Base-by-base conservation (phyloP, 2,113 vertebrate genomes). In the Myotis davidii region DNA sequence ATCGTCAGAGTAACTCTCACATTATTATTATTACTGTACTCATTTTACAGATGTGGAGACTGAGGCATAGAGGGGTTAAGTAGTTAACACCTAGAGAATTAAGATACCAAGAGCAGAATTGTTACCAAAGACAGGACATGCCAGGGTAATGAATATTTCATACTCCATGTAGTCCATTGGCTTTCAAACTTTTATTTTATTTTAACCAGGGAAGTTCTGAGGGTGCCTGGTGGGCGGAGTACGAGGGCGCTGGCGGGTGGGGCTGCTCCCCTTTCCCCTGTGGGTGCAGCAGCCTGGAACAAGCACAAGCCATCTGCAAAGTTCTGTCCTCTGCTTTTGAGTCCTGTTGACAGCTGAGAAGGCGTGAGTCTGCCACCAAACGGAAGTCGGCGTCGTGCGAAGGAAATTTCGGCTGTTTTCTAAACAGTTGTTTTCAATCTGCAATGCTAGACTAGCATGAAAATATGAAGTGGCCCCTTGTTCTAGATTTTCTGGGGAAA, bases 111-210 rank as follows among this genome's bases (percentile, higher is more conserved):
- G 9, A 29, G 85, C 73, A 65, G 59, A 78, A 34, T 52, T n/a
- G 13, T 27, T 79, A 45, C 18, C 25, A 76, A 85, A 67, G 39
- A 54, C 34, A 73, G 34, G 34, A 27, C 3, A 59, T 54, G 45
- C 4, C 27, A 84, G 3, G n/a, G 4, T 64, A 59, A 5, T 69
- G 20, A 84, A 21, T 81, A 85, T 85, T 54, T 65, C 7, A n/a
- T 39, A 59, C 2, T 9, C 12, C 27, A 34, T 20, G 4, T 65
- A 92, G 64, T 59, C 16, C 6, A 61, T 9, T 77, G 67, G 17
- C 39, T 96, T 94, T 88, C 21, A 87, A 37, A 61, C 25, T 39
- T n/a, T n/a, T n/a, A n/a, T n/a, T n/a, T n/a, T n/a, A n/a, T n/a
- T n/a, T n/a, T n/a, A n/a, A n/a, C n/a, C n/a, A n/a, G n/a, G n/a